phyloP scores from a whole-genome alignment of 92 coral and sea anemone species.

The Porites divaricata region DNA sequence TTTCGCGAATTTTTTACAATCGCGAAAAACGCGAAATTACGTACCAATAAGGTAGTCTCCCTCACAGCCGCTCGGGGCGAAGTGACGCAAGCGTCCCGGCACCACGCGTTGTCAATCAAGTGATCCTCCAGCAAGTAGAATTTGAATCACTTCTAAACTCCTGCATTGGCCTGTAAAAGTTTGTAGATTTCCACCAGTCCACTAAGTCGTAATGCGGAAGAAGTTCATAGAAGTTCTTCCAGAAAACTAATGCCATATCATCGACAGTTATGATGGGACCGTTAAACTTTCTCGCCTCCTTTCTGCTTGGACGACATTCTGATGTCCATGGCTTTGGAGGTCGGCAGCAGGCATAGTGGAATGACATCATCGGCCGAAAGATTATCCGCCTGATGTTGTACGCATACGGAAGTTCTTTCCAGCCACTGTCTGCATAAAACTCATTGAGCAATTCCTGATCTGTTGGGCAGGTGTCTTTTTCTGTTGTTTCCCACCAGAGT shows the following conservation, averaged over 20 bases:
- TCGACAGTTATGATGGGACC: slow-evolving; percentile 49
- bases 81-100: no score
- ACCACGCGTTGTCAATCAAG: no score
- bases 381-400: slow-evolving; percentile 71
- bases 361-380: slow-evolving; percentile 78
- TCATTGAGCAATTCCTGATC: slow-evolving; percentile 70
- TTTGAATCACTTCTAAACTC: slow-evolving; percentile 63
- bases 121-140: slow-evolving; percentile 6
- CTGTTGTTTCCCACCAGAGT: slow-evolving; percentile 25
- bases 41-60: no score
- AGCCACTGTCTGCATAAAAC: slow-evolving; percentile 59
- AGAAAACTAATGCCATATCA: slow-evolving; percentile 69
- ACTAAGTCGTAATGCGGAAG: slow-evolving; percentile 59
- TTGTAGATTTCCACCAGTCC: slow-evolving; percentile 81
- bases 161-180: slow-evolving; percentile 56
- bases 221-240: slow-evolving; percentile 85
- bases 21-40: no score
- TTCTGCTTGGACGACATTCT: slow-evolving; percentile 71
- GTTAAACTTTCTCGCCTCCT: slow-evolving; percentile 67
- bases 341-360: slow-evolving; percentile 63
- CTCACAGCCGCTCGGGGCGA: no score
- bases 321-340: slow-evolving; percentile 83
- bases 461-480: slow-evolving; percentile 47
- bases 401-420: slow-evolving; percentile 76
- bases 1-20: no score